Conservation (phyloP, 1,140 invertebrate genomes). For the Heterodera schachtii region DNA sequence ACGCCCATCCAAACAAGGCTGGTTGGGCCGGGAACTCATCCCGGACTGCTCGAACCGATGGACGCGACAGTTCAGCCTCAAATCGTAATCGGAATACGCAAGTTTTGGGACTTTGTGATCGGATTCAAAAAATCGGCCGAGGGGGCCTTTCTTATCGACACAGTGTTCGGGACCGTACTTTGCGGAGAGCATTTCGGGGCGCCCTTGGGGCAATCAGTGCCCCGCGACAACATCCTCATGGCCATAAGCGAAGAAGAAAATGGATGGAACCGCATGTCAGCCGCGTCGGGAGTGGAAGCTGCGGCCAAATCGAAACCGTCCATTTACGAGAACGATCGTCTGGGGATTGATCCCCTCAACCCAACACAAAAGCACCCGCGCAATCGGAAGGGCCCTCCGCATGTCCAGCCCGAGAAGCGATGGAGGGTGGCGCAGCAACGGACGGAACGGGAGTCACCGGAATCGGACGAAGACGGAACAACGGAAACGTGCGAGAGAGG, state of each 20-base stretch:
- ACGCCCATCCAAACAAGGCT: too few relatives aligned
- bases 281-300: neutral
- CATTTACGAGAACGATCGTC: too few relatives aligned
- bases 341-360: neutral
- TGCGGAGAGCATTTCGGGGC: too few relatives aligned
- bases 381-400: neutral
- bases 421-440: neutral
- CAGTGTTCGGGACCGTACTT: too few relatives aligned
- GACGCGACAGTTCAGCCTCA: too few relatives aligned
- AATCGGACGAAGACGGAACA: constrained; percentile 1
- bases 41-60: too few relatives aligned
- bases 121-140: too few relatives aligned
- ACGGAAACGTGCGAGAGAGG: neutral
- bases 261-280: neutral
- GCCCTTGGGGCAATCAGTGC: too few relatives aligned
- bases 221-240: too few relatives aligned
- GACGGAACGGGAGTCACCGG: neutral
- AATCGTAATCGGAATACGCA: too few relatives aligned
- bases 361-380: neutral
- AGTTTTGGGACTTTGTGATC: too few relatives aligned
- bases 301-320: constrained; percentile 14
- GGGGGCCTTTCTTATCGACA: neutral
- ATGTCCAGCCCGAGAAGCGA: neutral
- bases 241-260: neutral
- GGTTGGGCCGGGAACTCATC: too few relatives aligned